Base-by-base conservation (phyloP, 2,113 vertebrate genomes). In the Bambusicola thoracicus region DNA sequence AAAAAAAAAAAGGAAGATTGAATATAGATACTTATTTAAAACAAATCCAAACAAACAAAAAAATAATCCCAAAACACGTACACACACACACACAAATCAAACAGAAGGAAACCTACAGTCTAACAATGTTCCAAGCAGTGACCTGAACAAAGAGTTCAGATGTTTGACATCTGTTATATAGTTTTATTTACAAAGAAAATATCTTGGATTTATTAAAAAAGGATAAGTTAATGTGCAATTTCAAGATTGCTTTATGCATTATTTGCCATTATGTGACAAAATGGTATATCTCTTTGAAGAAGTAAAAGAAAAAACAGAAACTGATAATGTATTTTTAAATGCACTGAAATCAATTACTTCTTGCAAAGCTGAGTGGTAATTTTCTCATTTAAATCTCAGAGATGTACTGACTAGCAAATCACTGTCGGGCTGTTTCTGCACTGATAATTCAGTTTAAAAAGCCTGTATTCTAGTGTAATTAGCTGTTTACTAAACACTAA, bases 301-400 rank as follows among this genome's bases (percentile, higher is more conserved):
- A 85, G 11, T 66, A 73, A 86, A 96, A 74, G 86, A 94, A 90
- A 62, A 90, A 51, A 49, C 69, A 78, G 63, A 80, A 80, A 94
- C 69, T 74, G 78, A 92, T 86, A 95, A 96, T 96, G 81, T 85
- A 85, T 72, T 49, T 84, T 95, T 95, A 95, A 97, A 91, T 89
- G 75, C 74, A 90, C 58, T 84, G 83, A 96, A 97, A 97, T 95
- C 83, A 97, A 96, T 95, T 96, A 92, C 89, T 90, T 95, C 85
- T 97, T 96, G 87, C 93, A 96, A 95, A 97, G 94, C 95, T 82
- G 96, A 97, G 95, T 95, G 80, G 67, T 86, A 93, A 87, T 97
- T 97, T 97, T 95, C 94, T 96, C 75, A 96, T 97, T 97, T 97
- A 94, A 94, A 96, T 83, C 88, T 97, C 94, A 93, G 91, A 74